Percentiles rank a stretch among this genome's conserved stretches.
Evolutionary conservation across 2,113 vertebrate species (phyloP).

Genomic region (Pteropus alecto): DNA sequence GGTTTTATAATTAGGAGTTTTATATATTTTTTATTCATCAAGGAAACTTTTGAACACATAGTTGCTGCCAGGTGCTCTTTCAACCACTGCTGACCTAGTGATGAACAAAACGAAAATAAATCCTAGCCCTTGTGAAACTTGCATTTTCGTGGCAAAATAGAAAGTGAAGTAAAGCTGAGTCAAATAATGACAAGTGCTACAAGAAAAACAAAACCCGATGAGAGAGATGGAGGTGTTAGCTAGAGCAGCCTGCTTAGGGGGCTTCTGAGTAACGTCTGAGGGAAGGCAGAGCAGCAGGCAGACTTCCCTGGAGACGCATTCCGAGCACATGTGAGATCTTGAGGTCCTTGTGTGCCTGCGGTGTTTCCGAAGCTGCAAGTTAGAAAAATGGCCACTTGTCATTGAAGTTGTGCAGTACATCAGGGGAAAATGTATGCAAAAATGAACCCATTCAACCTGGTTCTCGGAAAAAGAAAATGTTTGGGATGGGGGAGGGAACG

Average conservation of each 20-base stretch:
- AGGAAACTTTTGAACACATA: neutral
- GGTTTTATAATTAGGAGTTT: neutral
- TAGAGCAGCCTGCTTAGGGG: fast-evolving
- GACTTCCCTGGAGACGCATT: fast-evolving
- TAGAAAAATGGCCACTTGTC: neutral
- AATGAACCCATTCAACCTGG: neutral
- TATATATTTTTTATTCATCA: neutral
- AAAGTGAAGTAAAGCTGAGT: neutral
- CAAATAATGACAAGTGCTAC: neutral
- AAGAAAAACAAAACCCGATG: neutral
- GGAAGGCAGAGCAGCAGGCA: neutral
- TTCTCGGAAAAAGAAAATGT: neutral
- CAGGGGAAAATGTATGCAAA: neutral
- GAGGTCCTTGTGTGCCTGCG: neutral
- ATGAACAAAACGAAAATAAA: neutral
- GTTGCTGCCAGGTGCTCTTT: neutral
- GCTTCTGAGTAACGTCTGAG: too few species aligned
- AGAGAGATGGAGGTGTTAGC: too few species aligned
- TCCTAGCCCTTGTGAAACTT: neutral
- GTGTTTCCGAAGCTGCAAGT: neutral
- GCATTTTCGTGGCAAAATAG: neutral
- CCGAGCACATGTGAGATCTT: neutral
- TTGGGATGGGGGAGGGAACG: neutral
- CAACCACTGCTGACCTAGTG: too few species aligned
- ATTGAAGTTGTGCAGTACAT: fast-evolving